Conservation (phyloP, 2,797 vertebrate genomes). For the Poeciliopsis presidionis region DNA sequence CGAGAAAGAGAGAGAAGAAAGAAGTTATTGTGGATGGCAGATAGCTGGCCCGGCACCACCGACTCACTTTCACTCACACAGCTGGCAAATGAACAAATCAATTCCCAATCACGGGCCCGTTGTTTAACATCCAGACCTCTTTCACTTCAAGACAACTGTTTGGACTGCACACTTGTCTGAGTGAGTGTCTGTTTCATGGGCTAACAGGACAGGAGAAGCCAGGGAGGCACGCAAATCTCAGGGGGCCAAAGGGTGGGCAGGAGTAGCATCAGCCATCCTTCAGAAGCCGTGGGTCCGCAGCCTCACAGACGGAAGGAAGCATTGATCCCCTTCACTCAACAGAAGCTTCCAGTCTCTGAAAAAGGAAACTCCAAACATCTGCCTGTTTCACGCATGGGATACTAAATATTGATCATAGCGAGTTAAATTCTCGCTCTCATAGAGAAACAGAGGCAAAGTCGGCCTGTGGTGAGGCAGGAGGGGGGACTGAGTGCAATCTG, state of each 20-base stretch:
- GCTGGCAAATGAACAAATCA: conserved; percentile 85
- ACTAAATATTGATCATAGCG: conserved; percentile 93
- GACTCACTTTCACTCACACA: conserved; percentile 81
- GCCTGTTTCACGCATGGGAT: conserved; percentile 96
- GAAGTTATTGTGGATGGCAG: conserved; percentile 73
- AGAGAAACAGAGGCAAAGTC: conserved; percentile 71
- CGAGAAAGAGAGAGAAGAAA: conserved; percentile 56
- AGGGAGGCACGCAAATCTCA: conserved; percentile 69
- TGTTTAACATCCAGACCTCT: conserved; percentile 83
- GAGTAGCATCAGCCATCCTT: conserved; percentile 77
- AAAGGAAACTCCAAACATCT: conserved; percentile 97
- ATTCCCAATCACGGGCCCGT: conserved; percentile 82
- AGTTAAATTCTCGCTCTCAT: conserved; percentile 86
- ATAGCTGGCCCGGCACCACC: conserved; percentile 70
- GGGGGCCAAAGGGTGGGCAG: conserved; percentile 53
- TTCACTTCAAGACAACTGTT: conserved; percentile 77
- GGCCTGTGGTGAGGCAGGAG: conserved; percentile 59
- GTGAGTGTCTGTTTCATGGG: conserved; percentile 73
- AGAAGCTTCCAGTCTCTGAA: conserved; percentile 83
- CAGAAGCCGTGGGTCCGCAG: conserved; percentile 69
- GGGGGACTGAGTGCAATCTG: conserved; percentile 72
- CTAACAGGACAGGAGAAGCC: conserved; percentile 76
- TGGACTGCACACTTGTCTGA: conserved; percentile 72
- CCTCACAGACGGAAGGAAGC: conserved; percentile 78
- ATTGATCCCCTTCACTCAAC: conserved; percentile 91